Conservation (phyloP, 2,888 invertebrate genomes). For the Creontiades dilutus region DNA sequence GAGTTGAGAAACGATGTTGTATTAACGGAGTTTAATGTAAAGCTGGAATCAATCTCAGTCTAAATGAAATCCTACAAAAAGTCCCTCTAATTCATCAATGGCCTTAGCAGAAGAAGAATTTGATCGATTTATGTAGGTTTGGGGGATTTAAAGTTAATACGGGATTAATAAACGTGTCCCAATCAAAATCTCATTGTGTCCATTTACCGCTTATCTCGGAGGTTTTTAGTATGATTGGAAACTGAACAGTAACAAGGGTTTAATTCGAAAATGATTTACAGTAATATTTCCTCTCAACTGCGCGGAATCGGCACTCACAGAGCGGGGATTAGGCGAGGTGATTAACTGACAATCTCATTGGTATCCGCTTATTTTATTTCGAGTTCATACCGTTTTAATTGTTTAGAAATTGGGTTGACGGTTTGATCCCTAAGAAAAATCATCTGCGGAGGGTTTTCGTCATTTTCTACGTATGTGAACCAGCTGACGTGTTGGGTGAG, state of each 20-base stretch:
- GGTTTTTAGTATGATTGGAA: neutral
- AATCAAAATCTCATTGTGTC: conserved; percentile 32
- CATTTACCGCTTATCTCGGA: neutral
- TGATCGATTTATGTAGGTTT: neutral
- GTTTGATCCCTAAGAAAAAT: neutral
- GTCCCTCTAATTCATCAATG: neutral
- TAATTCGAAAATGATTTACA: conserved; percentile 22
- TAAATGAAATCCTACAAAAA: neutral
- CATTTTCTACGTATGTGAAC: neutral
- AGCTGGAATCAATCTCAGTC: conserved; percentile 19
- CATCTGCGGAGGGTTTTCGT: neutral
- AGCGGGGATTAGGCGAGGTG: neutral
- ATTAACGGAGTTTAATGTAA: neutral
- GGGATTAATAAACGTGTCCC: conserved; percentile 1
- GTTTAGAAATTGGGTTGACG: neutral
- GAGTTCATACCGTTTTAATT: conserved; percentile 17
- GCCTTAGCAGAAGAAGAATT: neutral
- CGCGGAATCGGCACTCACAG: neutral
- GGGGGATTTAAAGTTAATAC: neutral
- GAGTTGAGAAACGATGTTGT: neutral
- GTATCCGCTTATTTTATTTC: neutral
- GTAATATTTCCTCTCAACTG: neutral
- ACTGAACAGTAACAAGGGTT: conserved; percentile 8
- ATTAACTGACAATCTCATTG: conserved; percentile 10
- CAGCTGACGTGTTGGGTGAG: neutral